Evolutionary conservation across 1,140 invertebrate genomes (phyloP).

Genomic region (Zaprionus nigranus): DNA sequence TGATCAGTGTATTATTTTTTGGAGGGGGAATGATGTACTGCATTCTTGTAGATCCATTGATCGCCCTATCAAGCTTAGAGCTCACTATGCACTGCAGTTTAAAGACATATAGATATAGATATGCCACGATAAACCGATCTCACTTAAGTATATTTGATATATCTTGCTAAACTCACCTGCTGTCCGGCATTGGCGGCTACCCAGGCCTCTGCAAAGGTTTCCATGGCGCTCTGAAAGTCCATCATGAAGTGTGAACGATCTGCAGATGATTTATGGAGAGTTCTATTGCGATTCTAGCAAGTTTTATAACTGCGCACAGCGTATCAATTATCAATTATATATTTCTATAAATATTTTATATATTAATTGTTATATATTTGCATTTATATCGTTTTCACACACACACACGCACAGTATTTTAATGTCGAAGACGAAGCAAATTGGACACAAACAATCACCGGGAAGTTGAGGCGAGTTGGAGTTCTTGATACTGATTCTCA

Average conservation of each 20-base stretch:
- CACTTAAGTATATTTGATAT: too few relatives aligned
- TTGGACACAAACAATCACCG: slow-evolving; percentile 72
- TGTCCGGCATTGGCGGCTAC: slow-evolving; percentile 93
- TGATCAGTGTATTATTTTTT: too few relatives aligned
- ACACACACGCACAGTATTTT: slow-evolving; percentile 8
- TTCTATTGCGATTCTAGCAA: slow-evolving; percentile 21
- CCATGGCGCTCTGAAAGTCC: slow-evolving; percentile 99
- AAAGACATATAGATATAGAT: too few relatives aligned
- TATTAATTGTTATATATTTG: slow-evolving; percentile 16
- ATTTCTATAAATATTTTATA: slow-evolving; percentile 21
- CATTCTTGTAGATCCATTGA: too few relatives aligned
- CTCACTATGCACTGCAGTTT: too few relatives aligned
- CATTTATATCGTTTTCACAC: background rate
- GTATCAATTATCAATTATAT: slow-evolving; percentile 33
- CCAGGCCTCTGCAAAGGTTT: slow-evolving; percentile 98
- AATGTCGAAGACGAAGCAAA: slow-evolving; percentile 58
- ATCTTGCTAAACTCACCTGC: slow-evolving; percentile 86
- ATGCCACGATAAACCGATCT: too few relatives aligned
- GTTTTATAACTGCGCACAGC: slow-evolving; percentile 28
- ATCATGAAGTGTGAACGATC: slow-evolving; percentile 85
- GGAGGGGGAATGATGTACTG: too few relatives aligned
- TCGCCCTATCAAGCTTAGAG: too few relatives aligned
- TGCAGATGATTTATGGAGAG: slow-evolving; percentile 20
- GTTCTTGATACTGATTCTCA: slow-evolving; percentile 23
- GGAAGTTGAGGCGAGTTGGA: slow-evolving; percentile 1